Evolutionary conservation across 2,797 vertebrate genomes (phyloP).

Genomic region (Scolopax rusticola): DNA sequence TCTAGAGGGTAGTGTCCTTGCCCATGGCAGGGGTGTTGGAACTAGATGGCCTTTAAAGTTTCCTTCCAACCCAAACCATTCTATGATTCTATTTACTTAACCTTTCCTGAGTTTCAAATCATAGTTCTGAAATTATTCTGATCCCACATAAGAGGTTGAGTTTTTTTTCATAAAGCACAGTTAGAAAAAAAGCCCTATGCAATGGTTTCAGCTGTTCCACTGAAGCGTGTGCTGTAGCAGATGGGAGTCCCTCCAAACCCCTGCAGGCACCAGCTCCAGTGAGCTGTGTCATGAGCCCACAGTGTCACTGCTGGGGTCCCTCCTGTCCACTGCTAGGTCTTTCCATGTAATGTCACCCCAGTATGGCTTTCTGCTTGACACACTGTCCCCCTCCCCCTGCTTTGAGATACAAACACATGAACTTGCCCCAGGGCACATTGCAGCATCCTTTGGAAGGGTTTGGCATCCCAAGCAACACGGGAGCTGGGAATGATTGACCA

Average conservation of each 20-base stretch:
- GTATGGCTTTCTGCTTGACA: rapidly evolving
- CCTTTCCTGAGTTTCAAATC: neutral
- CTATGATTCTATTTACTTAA: neutral
- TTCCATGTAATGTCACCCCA: neutral
- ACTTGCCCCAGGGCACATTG: neutral
- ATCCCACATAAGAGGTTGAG: neutral
- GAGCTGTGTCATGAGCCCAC: neutral
- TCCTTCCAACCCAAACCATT: neutral
- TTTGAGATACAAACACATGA: rapidly evolving
- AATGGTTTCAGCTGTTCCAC: too few relatives aligned
- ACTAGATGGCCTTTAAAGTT: neutral
- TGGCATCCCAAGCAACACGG: rapidly evolving
- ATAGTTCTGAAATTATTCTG: neutral
- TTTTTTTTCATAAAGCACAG: neutral
- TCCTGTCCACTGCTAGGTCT: neutral
- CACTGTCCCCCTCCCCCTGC: neutral
- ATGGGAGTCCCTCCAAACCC: neutral
- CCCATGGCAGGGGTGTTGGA: neutral
- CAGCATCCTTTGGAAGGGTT: too few relatives aligned
- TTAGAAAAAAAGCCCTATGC: neutral
- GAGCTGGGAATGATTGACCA: neutral
- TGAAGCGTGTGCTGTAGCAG: rapidly evolving
- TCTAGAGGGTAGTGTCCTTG: neutral
- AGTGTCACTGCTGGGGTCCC: neutral
- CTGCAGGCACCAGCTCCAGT: rapidly evolving